These are phyloP conservation scores for Campylomormyrus tamandua DNA, from an alignment of 2,113 vertebrate species.

Conservation along the genomic window DNA sequence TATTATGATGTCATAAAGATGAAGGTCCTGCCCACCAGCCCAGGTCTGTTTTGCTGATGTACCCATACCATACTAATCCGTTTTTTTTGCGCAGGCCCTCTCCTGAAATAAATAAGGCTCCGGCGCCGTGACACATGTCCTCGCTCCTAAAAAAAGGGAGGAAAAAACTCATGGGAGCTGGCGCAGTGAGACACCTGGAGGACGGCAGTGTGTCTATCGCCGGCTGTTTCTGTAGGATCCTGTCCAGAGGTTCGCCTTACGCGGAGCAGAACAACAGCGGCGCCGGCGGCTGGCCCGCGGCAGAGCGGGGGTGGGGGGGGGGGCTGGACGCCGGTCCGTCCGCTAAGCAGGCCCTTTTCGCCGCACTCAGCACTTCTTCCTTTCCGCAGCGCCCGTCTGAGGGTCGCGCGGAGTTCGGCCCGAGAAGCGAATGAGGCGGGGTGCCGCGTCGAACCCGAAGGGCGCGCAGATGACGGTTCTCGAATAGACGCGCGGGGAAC, in stretches of 20 bases:
- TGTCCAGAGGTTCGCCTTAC: slow-evolving; percentile 5
- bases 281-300: background rate
- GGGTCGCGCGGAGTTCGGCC: background rate
- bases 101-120: background rate
- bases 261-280: background rate
- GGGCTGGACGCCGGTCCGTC: background rate
- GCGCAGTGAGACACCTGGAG: background rate
- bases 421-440: background rate
- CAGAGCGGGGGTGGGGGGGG: background rate
- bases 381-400: background rate
- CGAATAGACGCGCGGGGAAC: background rate
- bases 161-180: background rate
- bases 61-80: background rate
- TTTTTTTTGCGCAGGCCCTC: background rate
- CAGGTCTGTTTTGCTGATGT: background rate
- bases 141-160: background rate
- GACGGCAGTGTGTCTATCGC: background rate
- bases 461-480: background rate
- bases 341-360: background rate
- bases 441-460: background rate
- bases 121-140: background rate
- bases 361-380: background rate
- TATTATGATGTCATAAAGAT: background rate
- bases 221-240: slow-evolving; percentile 9
- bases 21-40: background rate